phyloP scores from a whole-genome alignment of 2,113 vertebrate species.

The Monarcha castaneiventris region DNA sequence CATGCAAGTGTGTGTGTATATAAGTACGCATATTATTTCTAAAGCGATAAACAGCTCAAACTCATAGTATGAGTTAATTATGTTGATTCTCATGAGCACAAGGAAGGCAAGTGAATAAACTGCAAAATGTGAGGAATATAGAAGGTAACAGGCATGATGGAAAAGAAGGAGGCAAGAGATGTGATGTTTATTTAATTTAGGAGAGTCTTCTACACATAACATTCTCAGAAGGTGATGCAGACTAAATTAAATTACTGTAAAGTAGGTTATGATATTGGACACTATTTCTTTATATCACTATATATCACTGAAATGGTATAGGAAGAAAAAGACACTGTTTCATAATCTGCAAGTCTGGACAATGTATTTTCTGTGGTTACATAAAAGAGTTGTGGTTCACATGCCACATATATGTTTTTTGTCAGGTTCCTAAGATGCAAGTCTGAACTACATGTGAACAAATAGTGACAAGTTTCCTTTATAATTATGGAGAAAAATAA shows the following conservation, averaged over 20 bases:
- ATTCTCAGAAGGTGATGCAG: not conserved
- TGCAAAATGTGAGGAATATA: not conserved
- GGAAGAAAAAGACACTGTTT: not conserved
- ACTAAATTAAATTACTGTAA: not conserved
- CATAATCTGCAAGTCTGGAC: not conserved
- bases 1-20: not conserved
- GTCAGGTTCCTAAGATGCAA: not conserved
- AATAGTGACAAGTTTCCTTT: not conserved
- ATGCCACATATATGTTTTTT: not conserved
- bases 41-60: not conserved
- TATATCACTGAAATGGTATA: not conserved
- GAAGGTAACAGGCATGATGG: not conserved
- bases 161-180: not conserved
- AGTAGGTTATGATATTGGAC: not conserved
- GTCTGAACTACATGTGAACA: not conserved
- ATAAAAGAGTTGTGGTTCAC: not conserved
- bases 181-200: not conserved
- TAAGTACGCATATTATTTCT: not conserved
- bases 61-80: not conserved
- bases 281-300: not conserved
- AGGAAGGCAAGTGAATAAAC: not conserved
- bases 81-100: not conserved
- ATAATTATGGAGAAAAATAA: not conserved
- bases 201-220: not conserved
- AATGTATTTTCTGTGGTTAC: not conserved